These are phyloP conservation scores for Dicyrtomina minuta DNA, from an alignment of 2,888 invertebrate genomes.

Conservation along the genomic window DNA sequence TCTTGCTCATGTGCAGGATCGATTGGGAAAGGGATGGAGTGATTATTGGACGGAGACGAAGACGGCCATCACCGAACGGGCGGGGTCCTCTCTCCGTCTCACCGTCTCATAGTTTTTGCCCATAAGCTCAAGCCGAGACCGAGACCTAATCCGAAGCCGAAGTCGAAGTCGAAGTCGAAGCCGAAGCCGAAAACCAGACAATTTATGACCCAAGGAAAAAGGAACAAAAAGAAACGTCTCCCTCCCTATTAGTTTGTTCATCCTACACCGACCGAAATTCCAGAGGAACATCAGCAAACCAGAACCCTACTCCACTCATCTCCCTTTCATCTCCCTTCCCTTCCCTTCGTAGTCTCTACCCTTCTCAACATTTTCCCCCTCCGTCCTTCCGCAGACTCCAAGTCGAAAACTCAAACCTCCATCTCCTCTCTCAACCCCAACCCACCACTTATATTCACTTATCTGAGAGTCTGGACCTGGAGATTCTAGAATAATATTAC, in stretches of 20 bases:
- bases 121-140: slow-evolving; percentile 12
- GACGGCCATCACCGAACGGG: slow-evolving; percentile 36
- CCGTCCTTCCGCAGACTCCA: neutral
- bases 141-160: slow-evolving; percentile 6
- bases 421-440: neutral
- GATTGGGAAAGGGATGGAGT: slow-evolving; percentile 15
- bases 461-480: too few relatives aligned
- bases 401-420: too few relatives aligned
- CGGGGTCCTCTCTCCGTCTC: slow-evolving; percentile 1
- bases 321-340: neutral
- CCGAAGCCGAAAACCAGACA: slow-evolving; percentile 24
- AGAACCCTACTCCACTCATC: neutral
- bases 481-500: too few relatives aligned
- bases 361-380: slow-evolving; percentile 5
- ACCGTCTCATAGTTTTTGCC: slow-evolving; percentile 9
- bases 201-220: slow-evolving; percentile 31
- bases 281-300: neutral
- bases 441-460: too few relatives aligned
- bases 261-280: slow-evolving; percentile 17
- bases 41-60: slow-evolving; percentile 31
- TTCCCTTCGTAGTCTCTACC: neutral
- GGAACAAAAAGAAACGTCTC: slow-evolving; percentile 30
- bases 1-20: slow-evolving; percentile 34
- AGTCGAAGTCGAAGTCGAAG: too few relatives aligned
- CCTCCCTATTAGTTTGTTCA: slow-evolving; percentile 13